Percentiles rank a stretch among this genome's conserved stretches.
These are phyloP conservation scores for Anguilla anguilla DNA, from an alignment of 2,797 vertebrate genomes.

Conservation along the genomic window DNA sequence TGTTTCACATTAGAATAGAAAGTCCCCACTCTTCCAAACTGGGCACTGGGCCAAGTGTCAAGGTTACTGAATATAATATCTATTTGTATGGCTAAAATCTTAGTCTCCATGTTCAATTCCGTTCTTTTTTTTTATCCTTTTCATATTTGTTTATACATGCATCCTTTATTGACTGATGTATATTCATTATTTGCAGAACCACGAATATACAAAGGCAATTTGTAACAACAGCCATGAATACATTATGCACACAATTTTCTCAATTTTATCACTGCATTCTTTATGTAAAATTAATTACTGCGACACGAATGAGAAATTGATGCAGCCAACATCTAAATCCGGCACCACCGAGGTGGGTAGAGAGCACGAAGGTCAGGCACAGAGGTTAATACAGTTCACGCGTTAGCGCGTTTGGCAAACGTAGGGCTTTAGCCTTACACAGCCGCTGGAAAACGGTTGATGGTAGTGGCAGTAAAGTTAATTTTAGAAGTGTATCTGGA, in stretches of 20 bases:
- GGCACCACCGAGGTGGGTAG: neutral
- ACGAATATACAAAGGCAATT: neutral
- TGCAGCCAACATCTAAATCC: neutral
- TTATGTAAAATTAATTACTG: neutral
- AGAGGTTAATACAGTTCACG: neutral
- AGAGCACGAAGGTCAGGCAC: neutral
- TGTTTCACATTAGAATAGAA: too few relatives aligned
- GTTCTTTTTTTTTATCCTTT: too few relatives aligned
- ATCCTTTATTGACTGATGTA: too few relatives aligned
- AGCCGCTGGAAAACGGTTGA: too few relatives aligned
- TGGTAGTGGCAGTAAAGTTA: too few relatives aligned
- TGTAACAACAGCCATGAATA: neutral
- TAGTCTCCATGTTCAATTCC: too few relatives aligned
- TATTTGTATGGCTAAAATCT: too few relatives aligned
- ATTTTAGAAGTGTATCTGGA: too few relatives aligned
- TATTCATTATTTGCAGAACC: neutral
- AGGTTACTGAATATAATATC: too few relatives aligned
- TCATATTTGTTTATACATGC: too few relatives aligned
- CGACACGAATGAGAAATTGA: neutral
- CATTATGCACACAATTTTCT: neutral
- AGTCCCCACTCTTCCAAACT: too few relatives aligned
- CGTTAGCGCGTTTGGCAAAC: neutral
- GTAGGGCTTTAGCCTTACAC: neutral
- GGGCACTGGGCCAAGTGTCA: too few relatives aligned
- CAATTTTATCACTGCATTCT: neutral